phyloP scores from a whole-genome alignment of 1,140 invertebrate genomes.

The Neodiprion lecontei region DNA sequence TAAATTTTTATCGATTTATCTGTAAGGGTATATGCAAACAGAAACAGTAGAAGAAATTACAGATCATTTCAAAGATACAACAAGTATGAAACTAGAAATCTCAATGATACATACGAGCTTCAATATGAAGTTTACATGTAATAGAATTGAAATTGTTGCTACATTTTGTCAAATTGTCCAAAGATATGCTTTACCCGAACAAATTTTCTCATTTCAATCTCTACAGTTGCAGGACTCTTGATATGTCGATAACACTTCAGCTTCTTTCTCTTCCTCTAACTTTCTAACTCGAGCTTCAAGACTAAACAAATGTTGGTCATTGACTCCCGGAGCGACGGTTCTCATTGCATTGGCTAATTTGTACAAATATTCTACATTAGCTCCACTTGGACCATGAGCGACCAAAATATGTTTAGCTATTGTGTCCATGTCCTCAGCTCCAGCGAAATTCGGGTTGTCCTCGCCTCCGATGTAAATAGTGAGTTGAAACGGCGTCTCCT shows the following conservation, averaged over 20 bases:
- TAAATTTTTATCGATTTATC: too few species aligned
- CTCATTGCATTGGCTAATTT: conserved; percentile 83
- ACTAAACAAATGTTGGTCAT: conserved; percentile 79
- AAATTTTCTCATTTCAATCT: not conserved
- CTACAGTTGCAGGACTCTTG: not conserved
- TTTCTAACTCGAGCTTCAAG: conserved; percentile 71
- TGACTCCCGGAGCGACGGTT: conserved; percentile 70
- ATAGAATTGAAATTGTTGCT: too few species aligned
- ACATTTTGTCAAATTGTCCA: too few species aligned
- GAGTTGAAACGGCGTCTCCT: conserved; percentile 69
- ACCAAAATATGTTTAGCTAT: conserved; percentile 82
- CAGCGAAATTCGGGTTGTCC: conserved; percentile 81
- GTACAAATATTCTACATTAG: conserved; percentile 89
- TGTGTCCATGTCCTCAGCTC: conserved; percentile 72
- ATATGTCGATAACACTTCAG: not conserved
- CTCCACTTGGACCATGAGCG: conserved; percentile 81
- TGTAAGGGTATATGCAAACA: too few species aligned
- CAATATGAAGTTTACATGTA: too few species aligned
- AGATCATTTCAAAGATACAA: too few species aligned
- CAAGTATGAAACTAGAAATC: too few species aligned
- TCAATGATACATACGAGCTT: too few species aligned
- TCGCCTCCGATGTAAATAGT: conserved; percentile 85
- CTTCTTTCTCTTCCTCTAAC: conserved; percentile 38
- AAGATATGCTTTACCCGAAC: too few species aligned
- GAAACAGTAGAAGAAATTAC: too few species aligned